phyloP scores from a whole-genome alignment of 2,797 vertebrate genomes.

The Phylloscopus collybita region DNA sequence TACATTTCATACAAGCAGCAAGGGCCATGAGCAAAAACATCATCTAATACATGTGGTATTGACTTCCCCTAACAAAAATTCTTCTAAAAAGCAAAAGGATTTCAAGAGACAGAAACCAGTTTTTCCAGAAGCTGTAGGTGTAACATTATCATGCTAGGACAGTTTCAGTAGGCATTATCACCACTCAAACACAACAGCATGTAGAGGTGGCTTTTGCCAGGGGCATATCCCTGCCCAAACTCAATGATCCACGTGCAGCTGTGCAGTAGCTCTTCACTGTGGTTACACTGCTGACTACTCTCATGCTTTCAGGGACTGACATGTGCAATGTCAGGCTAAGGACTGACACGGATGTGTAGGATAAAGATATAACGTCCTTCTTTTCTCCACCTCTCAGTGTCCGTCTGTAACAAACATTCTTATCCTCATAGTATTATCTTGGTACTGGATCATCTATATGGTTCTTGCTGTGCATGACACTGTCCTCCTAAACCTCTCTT shows the following conservation, averaged over 20 bases:
- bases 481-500: not conserved
- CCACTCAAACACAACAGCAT: not conserved
- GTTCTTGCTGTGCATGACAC: not conserved
- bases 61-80: not conserved
- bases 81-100: not conserved
- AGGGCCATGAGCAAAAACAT: not conserved
- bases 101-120: not conserved
- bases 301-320: not conserved
- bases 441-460: not conserved
- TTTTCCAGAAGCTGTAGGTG: not conserved
- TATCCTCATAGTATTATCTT: not conserved
- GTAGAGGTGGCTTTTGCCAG: not conserved
- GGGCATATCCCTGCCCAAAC: not conserved
- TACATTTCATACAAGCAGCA: not conserved
- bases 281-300: not conserved
- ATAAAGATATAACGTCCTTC: not conserved
- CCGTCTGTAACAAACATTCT: not conserved
- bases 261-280: not conserved
- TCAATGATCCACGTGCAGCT: not conserved
- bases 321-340: not conserved
- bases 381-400: not conserved
- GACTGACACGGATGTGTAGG: not conserved
- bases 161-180: not conserved
- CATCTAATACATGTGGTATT: not conserved
- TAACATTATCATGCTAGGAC: rapidly evolving